Conservation (phyloP, 2,797 vertebrate species). For the Anniella stebbinsi region DNA sequence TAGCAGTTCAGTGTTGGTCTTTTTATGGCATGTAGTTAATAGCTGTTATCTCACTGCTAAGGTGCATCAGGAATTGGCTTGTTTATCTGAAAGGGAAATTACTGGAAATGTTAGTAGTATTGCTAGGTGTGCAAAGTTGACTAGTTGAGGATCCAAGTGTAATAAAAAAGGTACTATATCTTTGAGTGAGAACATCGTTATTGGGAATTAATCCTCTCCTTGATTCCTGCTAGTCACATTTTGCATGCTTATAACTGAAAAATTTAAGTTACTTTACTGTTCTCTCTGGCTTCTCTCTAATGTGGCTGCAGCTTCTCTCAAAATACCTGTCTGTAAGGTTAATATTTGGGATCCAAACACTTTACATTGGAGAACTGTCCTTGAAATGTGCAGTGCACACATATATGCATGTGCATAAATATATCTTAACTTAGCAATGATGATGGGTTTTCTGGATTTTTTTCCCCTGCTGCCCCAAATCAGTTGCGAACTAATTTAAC, state of each 20-base stretch:
- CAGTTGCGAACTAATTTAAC: not conserved
- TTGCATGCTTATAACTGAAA: not conserved
- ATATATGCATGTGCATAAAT: not conserved
- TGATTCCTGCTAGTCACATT: not conserved
- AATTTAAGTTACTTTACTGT: not conserved
- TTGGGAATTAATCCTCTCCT: not conserved
- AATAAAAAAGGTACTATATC: not conserved
- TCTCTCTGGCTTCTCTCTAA: not conserved
- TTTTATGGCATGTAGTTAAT: constrained; percentile 65
- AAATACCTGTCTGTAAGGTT: not conserved
- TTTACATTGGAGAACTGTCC: not conserved
- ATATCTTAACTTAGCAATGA: not conserved
- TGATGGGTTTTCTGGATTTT: not conserved
- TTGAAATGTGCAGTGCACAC: not conserved
- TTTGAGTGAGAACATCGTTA: not conserved
- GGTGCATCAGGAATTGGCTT: constrained; percentile 67
- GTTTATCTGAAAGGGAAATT: constrained; percentile 68
- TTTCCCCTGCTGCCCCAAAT: not conserved
- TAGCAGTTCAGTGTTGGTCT: not conserved
- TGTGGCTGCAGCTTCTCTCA: not conserved
- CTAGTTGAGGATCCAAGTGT: not conserved
- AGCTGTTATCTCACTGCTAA: constrained; percentile 73
- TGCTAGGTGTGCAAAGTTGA: not conserved
- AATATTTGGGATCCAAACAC: not conserved
- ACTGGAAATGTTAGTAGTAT: constrained; percentile 62